Conservation (phyloP, 1,140 invertebrate genomes). For the Pseudomyrmex concolor region DNA sequence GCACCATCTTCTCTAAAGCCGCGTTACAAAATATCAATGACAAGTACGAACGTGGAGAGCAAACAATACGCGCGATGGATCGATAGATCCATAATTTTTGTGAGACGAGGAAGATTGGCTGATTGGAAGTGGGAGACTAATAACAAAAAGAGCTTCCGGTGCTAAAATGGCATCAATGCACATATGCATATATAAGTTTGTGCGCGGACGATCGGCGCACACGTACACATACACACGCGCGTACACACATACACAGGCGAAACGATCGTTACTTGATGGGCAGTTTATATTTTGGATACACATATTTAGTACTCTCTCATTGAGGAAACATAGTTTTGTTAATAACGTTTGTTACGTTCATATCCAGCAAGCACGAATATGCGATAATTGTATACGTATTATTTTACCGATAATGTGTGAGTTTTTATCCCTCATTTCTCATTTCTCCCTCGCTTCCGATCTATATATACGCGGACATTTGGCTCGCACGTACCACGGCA, state of each 20-base stretch:
- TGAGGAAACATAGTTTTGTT: conserved; percentile 73
- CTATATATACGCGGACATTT: conserved; percentile 35
- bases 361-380: conserved; percentile 81
- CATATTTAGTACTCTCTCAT: conserved; percentile 73
- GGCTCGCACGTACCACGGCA: conserved; percentile 12
- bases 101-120: neutral
- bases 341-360: conserved; percentile 69
- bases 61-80: conserved; percentile 47
- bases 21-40: conserved; percentile 60
- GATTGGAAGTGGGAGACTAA: neutral
- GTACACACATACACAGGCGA: conserved; percentile 53
- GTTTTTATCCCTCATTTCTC: neutral
- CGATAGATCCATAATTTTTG: conserved; percentile 20
- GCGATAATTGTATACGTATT: conserved; percentile 72
- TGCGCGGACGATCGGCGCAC: conserved; percentile 41
- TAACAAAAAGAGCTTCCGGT: conserved; percentile 27
- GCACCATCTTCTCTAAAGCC: conserved; percentile 59
- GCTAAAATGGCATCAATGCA: conserved; percentile 64
- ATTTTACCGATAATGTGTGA: conserved; percentile 62
- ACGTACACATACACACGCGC: conserved; percentile 3
- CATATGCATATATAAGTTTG: conserved; percentile 50
- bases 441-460: conserved; percentile 3
- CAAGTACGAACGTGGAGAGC: conserved; percentile 40
- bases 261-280: conserved; percentile 70
- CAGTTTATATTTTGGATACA: conserved; percentile 72